Evolutionary conservation across 2,113 vertebrate genomes (phyloP), one percentile per base, ranked within the genome.

Genomic region (Taurulus bubalis): DNA sequence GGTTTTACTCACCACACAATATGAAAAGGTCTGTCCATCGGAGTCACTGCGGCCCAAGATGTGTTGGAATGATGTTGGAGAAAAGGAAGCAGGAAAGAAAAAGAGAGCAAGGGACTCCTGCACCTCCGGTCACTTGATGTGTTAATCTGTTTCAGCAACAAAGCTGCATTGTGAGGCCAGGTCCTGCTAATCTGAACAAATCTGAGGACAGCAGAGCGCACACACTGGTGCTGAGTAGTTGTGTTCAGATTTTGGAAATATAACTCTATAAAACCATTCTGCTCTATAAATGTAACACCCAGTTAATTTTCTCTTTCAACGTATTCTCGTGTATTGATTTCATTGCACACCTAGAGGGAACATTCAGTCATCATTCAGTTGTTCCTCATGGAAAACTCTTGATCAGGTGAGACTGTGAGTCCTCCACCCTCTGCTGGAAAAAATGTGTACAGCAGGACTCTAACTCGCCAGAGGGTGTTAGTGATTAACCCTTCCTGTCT

Each of bases 111-210:
- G 70, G 73, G 84, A 89, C 89, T 87, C 82, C 83, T 88, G 86
- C 90, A 90, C 86, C 90, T 94, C 94, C 87, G 93, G 95, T 95
- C 95, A 96, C 94, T 94, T 95, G 95, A 95, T 90, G 87, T 90
- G 82, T 82, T 95, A 95, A 96, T 95, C 95, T 93, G 85, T 93
- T 94, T 80, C 71, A 69, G 80, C 77, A 94, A 95, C 94, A 95
- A 95, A 94, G 93, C 90, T 84, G 91, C 90, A 95, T 95, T 96
- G 94, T 96, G 88, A 86, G 82, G 62, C 83, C 59, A 28, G 86
- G 82, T 84, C 81, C 76, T 53, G 86, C 72, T 95, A 95, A 95
- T 94, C 94, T 94, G 66, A 86, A 38, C 75, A 92, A 94, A 94
- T 93, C 89, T 90, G 75, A 59, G 82, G 59, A 69, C 75, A 80